Evolutionary conservation across 2,797 vertebrate species (phyloP).

Genomic region (Danio aesculapii): DNA sequence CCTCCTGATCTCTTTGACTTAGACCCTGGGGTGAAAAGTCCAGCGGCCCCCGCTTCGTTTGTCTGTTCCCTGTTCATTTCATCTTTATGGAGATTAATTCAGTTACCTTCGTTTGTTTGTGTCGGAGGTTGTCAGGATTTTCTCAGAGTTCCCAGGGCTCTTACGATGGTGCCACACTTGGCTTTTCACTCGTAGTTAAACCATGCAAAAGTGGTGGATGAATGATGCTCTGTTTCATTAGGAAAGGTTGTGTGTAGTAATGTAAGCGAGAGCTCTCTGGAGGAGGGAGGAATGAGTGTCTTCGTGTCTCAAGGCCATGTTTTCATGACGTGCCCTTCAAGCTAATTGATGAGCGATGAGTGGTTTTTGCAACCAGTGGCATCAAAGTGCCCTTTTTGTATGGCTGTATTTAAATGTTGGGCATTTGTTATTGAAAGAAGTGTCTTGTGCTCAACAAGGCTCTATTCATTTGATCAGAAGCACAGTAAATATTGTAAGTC

Average conservation of each 20-base stretch:
- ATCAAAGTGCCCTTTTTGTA: background rate
- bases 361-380: background rate
- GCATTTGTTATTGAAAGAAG: background rate
- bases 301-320: background rate
- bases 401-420: background rate
- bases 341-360: background rate
- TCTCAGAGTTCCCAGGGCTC: constrained; percentile 15
- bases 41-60: constrained; percentile 24
- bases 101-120: constrained; percentile 23
- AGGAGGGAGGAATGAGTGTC: background rate
- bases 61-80: constrained; percentile 22
- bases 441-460: background rate
- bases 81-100: constrained; percentile 18
- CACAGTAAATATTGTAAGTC: background rate
- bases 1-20: constrained; percentile 41
- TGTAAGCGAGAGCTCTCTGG: background rate
- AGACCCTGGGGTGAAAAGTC: constrained; percentile 34
- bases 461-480: background rate
- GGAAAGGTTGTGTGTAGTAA: background rate
- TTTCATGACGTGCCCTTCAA: background rate
- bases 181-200: constrained; percentile 25
- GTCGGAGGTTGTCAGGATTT: constrained; percentile 23
- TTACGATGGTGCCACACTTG: constrained; percentile 13
- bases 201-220: background rate
- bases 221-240: constrained; percentile 29